These are phyloP conservation scores for Rugalucina vietnamica DNA, from an alignment of 2,888 invertebrate species.

Conservation along the genomic window DNA sequence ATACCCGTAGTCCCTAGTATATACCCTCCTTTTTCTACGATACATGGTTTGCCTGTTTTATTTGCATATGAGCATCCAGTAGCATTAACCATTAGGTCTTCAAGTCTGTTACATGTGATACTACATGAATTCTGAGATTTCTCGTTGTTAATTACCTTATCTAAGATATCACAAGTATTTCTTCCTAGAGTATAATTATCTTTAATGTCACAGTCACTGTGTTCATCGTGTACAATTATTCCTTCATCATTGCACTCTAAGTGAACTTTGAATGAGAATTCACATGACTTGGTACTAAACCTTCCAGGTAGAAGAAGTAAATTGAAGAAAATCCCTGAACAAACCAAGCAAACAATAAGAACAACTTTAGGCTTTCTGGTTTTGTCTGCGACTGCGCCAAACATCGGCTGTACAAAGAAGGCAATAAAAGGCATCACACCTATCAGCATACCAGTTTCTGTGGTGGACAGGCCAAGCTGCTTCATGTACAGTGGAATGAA, in stretches of 20 bases:
- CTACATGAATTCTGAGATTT: not conserved
- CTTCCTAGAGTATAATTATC: not conserved
- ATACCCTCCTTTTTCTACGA: not conserved
- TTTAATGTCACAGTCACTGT: not conserved
- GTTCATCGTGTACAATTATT: not conserved
- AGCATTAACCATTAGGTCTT: not conserved
- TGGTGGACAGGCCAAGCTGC: conserved; percentile 89
- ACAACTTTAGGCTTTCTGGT: conserved; percentile 92
- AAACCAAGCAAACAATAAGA: conserved; percentile 90
- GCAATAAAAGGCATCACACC: conserved; percentile 92
- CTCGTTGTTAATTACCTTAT: not conserved
- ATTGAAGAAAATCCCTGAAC: conserved; percentile 92
- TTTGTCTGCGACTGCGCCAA: conserved; percentile 92
- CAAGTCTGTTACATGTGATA: not conserved
- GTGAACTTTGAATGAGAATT: not conserved
- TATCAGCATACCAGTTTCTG: conserved; percentile 91
- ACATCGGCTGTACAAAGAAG: conserved; percentile 90
- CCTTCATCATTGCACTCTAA: not conserved
- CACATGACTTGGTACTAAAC: not conserved
- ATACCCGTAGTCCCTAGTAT: not conserved
- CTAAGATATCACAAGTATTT: no score
- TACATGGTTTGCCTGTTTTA: not conserved
- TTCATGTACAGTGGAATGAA: conserved; percentile 92
- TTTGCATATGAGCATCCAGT: not conserved
- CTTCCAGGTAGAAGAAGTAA: conserved; percentile 86